Evolutionary conservation across 2,113 vertebrate species (phyloP).

Genomic region (Phalacrocorax carbo): DNA sequence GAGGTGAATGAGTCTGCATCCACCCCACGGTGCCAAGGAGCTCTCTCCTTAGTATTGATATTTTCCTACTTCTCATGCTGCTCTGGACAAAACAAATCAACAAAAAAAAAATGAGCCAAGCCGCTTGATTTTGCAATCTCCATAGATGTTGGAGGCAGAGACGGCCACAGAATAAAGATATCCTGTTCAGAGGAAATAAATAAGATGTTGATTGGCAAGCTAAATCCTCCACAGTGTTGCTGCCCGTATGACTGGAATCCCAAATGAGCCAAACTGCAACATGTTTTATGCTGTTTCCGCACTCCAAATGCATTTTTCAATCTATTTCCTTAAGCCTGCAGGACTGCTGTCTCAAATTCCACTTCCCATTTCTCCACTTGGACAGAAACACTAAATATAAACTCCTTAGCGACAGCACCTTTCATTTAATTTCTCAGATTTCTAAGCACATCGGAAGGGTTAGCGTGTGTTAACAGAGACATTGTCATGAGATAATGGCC

Average conservation of each 20-base stretch:
- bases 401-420: background rate
- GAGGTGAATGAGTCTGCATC: background rate
- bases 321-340: background rate
- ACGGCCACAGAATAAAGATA: background rate
- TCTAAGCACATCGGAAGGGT: background rate
- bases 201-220: conserved; percentile 57
- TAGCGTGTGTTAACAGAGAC: background rate
- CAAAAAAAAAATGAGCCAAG: background rate
- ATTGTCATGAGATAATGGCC: background rate
- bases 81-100: background rate
- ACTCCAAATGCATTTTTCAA: background rate
- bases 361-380: background rate
- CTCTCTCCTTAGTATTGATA: background rate
- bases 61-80: background rate
- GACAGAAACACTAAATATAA: background rate
- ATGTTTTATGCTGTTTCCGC: background rate
- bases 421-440: background rate
- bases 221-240: conserved; percentile 16
- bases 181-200: conserved; percentile 40
- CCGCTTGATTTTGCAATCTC: conserved; percentile 9
- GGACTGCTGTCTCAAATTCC: background rate
- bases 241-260: conserved; percentile 26
- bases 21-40: background rate
- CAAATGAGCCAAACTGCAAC: conserved; percentile 13
- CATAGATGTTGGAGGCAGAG: background rate